Evolutionary conservation across 2,888 invertebrate species (phyloP), one percentile per base, ranked within the genome.

Genomic region (Podabrus alpinus): DNA sequence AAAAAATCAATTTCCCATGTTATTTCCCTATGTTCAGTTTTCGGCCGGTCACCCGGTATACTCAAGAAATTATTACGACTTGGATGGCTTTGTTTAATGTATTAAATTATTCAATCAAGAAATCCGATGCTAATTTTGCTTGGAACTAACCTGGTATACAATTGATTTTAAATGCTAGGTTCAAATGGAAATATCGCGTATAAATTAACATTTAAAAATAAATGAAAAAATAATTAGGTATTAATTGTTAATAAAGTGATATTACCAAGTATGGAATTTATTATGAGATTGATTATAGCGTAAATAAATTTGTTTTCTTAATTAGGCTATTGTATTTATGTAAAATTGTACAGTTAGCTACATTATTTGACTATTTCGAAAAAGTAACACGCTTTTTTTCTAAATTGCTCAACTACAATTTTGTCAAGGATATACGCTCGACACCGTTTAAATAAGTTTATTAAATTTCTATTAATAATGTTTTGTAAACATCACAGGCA

Each of bases 381-480:
- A 64, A 64, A 16, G 62, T 64, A 19, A 16, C 62, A 64, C 62
- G 62, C 68, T 59, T 69, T 25, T 15, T 15, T 15, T 17, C 25
- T 64, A 71, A 62, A 24, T 71, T 71, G 61, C 71, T 16, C 71
- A 24, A 71, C 29, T 25, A 64, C 9, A 45, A 45, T 45, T 45
- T 45, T 45, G 45, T 45, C 45, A 45, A 45, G 45, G 45, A 45
- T 45, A n/a, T 45, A 45, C 45, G 45, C 45, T 45, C 45, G 45
- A 45, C 45, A 45, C 45, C 45, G 45, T 45, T 45, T 45, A 45
- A 45, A 45, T 45, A 45, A 45, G 45, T 45, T 45, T 45, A 45
- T 45, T 45, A 45, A 45, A 45, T 45, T 45, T 45, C 45, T 45
- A 45, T 45, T 45, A 45, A 45, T 45, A 45, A 45, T 45, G 45